A percentile compares a stretch with the other conserved stretches of the same genome.
Evolutionary conservation across 2,888 invertebrate species (phyloP).

Genomic region (Fissipunctia ypsillon): DNA sequence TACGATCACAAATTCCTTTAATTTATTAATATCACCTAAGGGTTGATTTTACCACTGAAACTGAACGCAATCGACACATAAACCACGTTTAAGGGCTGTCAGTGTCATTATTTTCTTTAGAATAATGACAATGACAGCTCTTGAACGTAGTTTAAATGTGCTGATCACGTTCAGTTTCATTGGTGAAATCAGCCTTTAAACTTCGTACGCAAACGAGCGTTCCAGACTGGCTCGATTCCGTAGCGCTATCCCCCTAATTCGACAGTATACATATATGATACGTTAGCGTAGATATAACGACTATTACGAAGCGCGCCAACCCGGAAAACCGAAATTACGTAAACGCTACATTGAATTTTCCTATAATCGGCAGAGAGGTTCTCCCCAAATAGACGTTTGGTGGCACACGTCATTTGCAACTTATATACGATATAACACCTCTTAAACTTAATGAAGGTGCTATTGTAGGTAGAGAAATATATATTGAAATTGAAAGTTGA

Average conservation of each 20-base stretch:
- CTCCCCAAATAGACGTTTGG: constrained; percentile 48
- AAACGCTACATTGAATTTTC: constrained; percentile 87
- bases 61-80: no score
- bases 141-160: no score
- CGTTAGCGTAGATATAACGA: constrained; percentile 64
- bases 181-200: no score
- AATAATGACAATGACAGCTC: no score
- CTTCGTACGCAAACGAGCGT: constrained; percentile 5
- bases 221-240: constrained; percentile 15
- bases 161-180: no score
- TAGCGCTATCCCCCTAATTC: constrained; percentile 32
- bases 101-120: no score
- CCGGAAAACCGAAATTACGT: constrained; percentile 89
- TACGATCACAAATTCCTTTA: not conserved
- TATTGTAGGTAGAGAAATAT: constrained; percentile 17
- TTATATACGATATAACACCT: constrained; percentile 37
- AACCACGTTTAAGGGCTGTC: no score
- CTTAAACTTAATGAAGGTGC: constrained; percentile 28
- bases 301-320: constrained; percentile 83
- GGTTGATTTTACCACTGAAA: no score
- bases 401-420: constrained; percentile 48
- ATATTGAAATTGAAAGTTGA: constrained; percentile 21
- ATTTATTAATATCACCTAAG: not conserved
- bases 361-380: constrained; percentile 78
- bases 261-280: constrained; percentile 37